Evolutionary conservation across 2,888 invertebrate species (phyloP).

Genomic region (Mythimna impura): DNA sequence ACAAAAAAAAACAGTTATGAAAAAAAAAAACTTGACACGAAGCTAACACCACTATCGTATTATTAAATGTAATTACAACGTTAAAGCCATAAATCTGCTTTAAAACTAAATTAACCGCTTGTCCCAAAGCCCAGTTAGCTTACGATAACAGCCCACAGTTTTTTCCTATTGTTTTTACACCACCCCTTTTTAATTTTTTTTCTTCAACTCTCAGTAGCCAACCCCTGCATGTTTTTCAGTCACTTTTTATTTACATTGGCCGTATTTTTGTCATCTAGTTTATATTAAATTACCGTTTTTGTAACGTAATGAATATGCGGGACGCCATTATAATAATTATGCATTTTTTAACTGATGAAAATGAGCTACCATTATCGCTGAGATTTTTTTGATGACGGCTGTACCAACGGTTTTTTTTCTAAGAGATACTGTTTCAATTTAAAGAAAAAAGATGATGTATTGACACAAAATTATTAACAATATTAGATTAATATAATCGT

Average conservation of each 20-base stretch:
- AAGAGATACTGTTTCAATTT: conserved; percentile 30
- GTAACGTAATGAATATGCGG: conserved; percentile 88
- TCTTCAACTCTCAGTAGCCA: conserved; percentile 73
- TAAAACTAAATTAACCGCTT: conserved; percentile 86
- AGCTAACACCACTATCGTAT: conserved; percentile 23
- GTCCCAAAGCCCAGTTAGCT: conserved; percentile 84
- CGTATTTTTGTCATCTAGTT: conserved; percentile 88
- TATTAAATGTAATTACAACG: conserved; percentile 62
- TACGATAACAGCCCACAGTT: conserved; percentile 77
- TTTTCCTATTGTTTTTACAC: conserved; percentile 84
- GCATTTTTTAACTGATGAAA: conserved; percentile 81
- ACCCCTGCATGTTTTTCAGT: conserved; percentile 77
- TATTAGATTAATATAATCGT: too few relatives aligned
- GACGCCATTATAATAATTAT: conserved; percentile 78
- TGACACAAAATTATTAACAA: neutral
- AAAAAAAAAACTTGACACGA: conserved; percentile 14
- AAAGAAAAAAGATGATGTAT: neutral
- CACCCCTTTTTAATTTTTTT: conserved; percentile 82
- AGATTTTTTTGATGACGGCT: conserved; percentile 72
- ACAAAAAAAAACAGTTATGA: too few relatives aligned
- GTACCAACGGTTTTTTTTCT: conserved; percentile 62
- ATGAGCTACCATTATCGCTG: conserved; percentile 83
- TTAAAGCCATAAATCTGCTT: conserved; percentile 81
- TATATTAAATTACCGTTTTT: conserved; percentile 90
- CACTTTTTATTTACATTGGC: conserved; percentile 85